Evolutionary conservation across 2,113 vertebrate species (phyloP).

Genomic region (Spilogale gracilis): DNA sequence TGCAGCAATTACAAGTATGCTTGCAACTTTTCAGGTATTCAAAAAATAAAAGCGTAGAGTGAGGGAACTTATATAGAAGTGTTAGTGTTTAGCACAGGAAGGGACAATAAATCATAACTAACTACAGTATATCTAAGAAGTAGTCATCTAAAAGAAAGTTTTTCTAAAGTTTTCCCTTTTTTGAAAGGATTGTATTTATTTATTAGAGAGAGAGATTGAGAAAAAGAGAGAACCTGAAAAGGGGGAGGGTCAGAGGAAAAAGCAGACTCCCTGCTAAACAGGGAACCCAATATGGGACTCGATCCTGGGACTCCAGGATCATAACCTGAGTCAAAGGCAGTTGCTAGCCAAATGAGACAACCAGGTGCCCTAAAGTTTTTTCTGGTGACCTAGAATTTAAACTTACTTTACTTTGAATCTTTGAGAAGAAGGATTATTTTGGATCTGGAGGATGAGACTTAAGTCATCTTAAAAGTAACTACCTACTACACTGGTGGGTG

Average conservation of each 20-base stretch:
- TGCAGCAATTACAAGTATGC: neutral
- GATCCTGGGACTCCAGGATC: too few species aligned
- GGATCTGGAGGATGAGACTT: neutral
- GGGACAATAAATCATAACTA: neutral
- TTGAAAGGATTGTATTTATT: too few species aligned
- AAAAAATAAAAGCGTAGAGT: neutral
- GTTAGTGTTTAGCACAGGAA: neutral
- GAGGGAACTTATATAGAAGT: neutral
- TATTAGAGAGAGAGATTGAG: too few species aligned
- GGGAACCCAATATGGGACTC: too few species aligned
- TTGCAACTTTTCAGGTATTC: neutral
- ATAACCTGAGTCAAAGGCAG: too few species aligned
- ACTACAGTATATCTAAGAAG: neutral
- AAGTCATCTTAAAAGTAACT: neutral
- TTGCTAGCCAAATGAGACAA: too few species aligned
- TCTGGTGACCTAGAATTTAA: conserved; percentile 11
- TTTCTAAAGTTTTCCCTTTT: neutral
- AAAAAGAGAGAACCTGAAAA: too few species aligned
- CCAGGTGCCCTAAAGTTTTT: neutral
- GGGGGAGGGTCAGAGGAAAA: too few species aligned
- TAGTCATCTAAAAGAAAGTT: neutral
- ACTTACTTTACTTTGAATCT: neutral
- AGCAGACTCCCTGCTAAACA: too few species aligned
- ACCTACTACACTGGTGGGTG: neutral
- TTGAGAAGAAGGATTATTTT: neutral